Evolutionary conservation across 53 echinoderm and acorn worm genomes (phyloP).

Genomic region (Stichopus horrens): DNA sequence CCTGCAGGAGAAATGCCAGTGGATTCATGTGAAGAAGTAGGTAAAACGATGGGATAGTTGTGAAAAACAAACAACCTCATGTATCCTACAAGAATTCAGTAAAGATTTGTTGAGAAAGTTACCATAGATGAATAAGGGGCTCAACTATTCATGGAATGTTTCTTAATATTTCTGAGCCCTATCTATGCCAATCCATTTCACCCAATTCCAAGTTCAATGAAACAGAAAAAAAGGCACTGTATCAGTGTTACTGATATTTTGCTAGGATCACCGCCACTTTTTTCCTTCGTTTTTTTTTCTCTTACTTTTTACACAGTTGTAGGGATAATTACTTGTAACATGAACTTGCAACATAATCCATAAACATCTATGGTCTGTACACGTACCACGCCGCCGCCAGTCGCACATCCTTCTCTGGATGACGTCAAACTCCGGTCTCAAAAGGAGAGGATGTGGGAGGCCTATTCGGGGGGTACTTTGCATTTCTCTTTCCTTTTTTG

Average conservation of each 20-base stretch:
- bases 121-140: no score
- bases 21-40: no score
- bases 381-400: not conserved
- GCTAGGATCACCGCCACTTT: no score
- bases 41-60: no score
- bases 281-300: no score
- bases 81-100: no score
- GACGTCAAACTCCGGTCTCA: slow-evolving; percentile 14
- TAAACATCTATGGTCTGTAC: slow-evolving; percentile 29
- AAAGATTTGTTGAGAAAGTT: no score
- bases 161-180: no score
- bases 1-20: no score
- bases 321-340: slow-evolving; percentile 40
- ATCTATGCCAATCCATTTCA: no score
- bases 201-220: not conserved
- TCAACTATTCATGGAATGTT: no score
- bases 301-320: slow-evolving; percentile 4
- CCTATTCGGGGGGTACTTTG: not conserved
- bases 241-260: not conserved
- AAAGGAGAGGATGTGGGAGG: slow-evolving; percentile 24
- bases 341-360: slow-evolving; percentile 46
- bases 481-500: not conserved
- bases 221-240: not conserved
- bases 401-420: slow-evolving; percentile 21
- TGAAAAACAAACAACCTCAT: no score